Base-by-base conservation (phyloP, 2,888 invertebrate species). In the Cancer borealis region DNA sequence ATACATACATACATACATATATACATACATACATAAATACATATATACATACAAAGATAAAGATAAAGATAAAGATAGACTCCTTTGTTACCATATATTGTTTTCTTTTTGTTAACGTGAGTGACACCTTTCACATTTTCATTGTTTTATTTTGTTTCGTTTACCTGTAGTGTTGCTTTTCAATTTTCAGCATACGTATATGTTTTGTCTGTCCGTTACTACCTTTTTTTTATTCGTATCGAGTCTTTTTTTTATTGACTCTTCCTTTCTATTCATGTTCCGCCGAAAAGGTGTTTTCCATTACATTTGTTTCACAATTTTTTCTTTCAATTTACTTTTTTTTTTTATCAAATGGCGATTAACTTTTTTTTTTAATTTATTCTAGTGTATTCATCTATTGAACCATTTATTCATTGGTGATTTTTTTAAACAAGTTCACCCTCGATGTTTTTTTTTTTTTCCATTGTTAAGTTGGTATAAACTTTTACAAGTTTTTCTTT, bases 81-180 rank as follows among this genome's bases (percentile, higher is more conserved):
- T n/a, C n/a, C 66, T 17, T n/a, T 66, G 66, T n/a, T 66, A 6
- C 66, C n/a, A n/a, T 66, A 79, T 79, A 30, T 30, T 79, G 10
- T 79, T 79, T 79, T 79, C 79, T 8, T 79, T 79, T 79, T 79
- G 30, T 30, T 79, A 6, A 79, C 79, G 21, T 30, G 26, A 79
- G 79, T 79, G 79, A 79, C 30, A 12, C 79, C 79, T 79, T 79
- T 79, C 79, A 30, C 79, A 30, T 79, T 79, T 79, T 54, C 54
- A 54, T 17, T 54, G 12, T 54, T 79, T 79, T 30, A 30, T 21
- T 66, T 79, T 79, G 39, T 66, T 66, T 66, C 66, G 21, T 66
- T 17, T 66, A 21, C 66, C 79, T 12, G 21, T 8, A 30, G 79
- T 30, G 26, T 79, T 79, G 26, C 26, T 26, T 79, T 79, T 79